phyloP scores from a whole-genome alignment of 2,113 vertebrate genomes.

The Cathartes aura region DNA sequence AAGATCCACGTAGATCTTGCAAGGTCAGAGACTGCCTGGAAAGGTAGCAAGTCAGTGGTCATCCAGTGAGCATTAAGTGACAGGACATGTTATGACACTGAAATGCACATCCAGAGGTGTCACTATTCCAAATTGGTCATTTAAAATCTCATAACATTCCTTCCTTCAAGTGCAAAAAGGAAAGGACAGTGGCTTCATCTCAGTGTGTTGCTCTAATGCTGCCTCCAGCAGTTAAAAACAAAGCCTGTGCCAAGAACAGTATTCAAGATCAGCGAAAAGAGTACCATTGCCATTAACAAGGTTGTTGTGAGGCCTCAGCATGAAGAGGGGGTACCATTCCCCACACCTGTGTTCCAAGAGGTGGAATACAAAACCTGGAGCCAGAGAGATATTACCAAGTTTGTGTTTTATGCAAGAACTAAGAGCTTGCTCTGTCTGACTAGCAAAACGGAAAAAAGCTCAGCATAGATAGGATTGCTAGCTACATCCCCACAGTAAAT shows the following conservation, averaged over 20 bases:
- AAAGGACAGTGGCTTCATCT: neutral
- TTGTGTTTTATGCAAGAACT: neutral
- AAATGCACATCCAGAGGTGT: neutral
- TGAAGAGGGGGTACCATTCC: neutral
- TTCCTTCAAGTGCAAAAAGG: neutral
- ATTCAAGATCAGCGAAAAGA: neutral
- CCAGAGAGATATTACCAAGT: neutral
- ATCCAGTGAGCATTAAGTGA: neutral
- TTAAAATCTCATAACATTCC: neutral
- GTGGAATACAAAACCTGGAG: neutral
- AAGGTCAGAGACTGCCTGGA: neutral
- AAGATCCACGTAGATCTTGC: neutral
- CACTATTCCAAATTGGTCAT: neutral
- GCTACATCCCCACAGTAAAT: neutral
- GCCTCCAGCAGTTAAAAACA: neutral
- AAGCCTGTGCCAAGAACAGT: neutral
- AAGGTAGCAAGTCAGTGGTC: neutral
- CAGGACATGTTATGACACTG: fast-evolving
- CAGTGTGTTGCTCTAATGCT: neutral
- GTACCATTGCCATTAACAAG: neutral
- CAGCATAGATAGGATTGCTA: neutral
- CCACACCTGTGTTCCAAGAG: neutral
- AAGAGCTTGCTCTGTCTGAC: neutral
- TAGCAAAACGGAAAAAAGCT: neutral
- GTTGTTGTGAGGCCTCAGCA: neutral